Percentiles rank a stretch among this genome's conserved stretches.
These are phyloP conservation scores for Cisticola juncidis DNA, from an alignment of 2,113 vertebrate genomes.

Conservation along the genomic window DNA sequence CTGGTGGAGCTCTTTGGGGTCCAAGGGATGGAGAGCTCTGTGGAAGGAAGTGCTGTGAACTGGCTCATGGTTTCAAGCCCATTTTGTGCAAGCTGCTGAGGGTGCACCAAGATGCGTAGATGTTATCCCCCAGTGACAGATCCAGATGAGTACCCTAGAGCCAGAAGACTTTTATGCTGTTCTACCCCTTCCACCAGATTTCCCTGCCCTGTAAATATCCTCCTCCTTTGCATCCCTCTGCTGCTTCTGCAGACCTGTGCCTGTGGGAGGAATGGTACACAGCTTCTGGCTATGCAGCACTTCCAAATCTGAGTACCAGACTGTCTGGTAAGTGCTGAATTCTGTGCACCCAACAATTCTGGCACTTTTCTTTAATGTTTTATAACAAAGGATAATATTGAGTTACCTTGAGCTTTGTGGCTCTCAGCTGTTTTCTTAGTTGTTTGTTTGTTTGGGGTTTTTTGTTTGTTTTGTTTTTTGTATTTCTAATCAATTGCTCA, in stretches of 20 bases:
- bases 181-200: not conserved
- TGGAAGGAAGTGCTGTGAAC: not conserved
- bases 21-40: not conserved
- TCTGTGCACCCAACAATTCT: not conserved
- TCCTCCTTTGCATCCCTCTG: not conserved
- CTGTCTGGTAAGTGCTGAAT: not conserved
- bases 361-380: not conserved
- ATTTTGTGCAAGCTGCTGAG: not conserved
- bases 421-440: not conserved
- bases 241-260: not conserved
- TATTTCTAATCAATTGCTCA: not conserved
- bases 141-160: not conserved
- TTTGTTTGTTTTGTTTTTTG: too few species aligned
- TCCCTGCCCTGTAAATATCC: not conserved
- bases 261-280: too few species aligned
- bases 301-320: not conserved
- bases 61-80: not conserved
- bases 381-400: not conserved
- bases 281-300: not conserved
- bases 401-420: not conserved
- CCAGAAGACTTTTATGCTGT: not conserved
- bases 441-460: too few species aligned
- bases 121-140: not conserved
- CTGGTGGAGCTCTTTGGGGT: too few species aligned
- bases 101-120: not conserved